Conservation (phyloP, 2,113 vertebrate genomes). For the Azemiops feae region DNA sequence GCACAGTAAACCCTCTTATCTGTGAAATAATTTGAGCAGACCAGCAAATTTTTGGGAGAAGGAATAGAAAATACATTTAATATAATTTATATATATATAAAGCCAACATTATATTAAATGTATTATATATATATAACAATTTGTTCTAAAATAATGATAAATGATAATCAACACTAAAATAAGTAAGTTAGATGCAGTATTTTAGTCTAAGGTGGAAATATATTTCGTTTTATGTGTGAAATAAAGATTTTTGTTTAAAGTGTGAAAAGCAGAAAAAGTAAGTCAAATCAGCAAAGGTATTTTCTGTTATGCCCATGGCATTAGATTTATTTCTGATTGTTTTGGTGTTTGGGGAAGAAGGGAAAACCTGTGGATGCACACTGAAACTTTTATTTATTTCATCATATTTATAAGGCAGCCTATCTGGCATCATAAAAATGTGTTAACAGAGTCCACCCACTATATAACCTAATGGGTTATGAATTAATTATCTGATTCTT, state of each 20-base stretch:
- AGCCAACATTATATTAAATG: too few species aligned
- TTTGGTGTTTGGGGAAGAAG: conserved; percentile 16
- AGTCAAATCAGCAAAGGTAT: conserved; percentile 39
- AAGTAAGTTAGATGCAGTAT: conserved; percentile 61
- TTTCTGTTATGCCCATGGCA: conserved; percentile 32
- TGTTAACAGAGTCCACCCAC: conserved; percentile 45
- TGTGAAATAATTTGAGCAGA: conserved; percentile 37
- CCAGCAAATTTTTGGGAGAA: conserved; percentile 22
- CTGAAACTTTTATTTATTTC: conserved; percentile 49
- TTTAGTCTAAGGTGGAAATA: conserved; percentile 43
- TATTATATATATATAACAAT: too few species aligned
- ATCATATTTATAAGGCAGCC: conserved; percentile 36
- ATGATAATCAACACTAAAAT: conserved; percentile 30
- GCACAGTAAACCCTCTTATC: conserved; percentile 1
- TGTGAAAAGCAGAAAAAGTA: conserved; percentile 53
- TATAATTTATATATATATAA: background rate
- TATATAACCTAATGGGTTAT: background rate
- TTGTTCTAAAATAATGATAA: conserved; percentile 35
- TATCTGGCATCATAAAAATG: background rate
- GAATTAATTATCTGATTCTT: conserved; percentile 38
- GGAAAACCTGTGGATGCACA: conserved; percentile 49
- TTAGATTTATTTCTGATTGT: conserved; percentile 54
- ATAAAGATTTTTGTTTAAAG: conserved; percentile 58
- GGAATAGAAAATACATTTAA: background rate
- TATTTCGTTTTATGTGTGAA: conserved; percentile 55